A percentile compares a stretch with the other conserved stretches of the same genome.
These are phyloP conservation scores for Megaceryle maxima DNA, from an alignment of 2,113 vertebrate species.

Conservation along the genomic window DNA sequence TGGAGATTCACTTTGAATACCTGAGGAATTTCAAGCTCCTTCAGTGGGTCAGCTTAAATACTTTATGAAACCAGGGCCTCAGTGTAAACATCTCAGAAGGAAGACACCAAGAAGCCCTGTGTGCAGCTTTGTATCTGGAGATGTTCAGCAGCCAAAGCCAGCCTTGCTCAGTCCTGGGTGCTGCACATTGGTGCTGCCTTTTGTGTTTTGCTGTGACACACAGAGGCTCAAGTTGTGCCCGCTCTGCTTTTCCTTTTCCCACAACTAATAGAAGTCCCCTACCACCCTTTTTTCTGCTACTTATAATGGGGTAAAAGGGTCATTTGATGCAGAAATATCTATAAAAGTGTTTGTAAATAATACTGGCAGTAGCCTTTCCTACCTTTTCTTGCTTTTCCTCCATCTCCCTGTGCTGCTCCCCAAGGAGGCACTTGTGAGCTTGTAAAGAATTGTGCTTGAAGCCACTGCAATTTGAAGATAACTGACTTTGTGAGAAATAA, in stretches of 20 bases:
- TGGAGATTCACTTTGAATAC: neutral
- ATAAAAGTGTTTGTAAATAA: neutral
- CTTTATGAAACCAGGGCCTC: neutral
- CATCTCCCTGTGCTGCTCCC: neutral
- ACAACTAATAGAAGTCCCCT: neutral
- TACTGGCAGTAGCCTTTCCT: neutral
- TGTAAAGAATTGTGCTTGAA: neutral
- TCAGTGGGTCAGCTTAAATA: neutral
- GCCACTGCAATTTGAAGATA: neutral
- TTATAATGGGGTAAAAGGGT: neutral
- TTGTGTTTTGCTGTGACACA: neutral
- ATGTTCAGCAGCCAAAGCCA: neutral
- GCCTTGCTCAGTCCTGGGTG: rapidly evolving
- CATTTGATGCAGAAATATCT: neutral
- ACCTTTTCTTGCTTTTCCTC: neutral
- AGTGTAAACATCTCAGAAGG: neutral
- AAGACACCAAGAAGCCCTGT: neutral
- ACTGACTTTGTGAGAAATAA: neutral
- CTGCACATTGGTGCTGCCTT: neutral
- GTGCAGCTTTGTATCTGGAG: neutral
- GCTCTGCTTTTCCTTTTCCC: neutral
- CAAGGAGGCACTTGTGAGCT: neutral
- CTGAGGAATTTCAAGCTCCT: neutral
- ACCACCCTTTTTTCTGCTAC: neutral
- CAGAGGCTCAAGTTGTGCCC: neutral